Percentiles rank a stretch among this genome's conserved stretches.
These are phyloP conservation scores for Gorsachius goisagi DNA, from an alignment of 2,113 vertebrate species.

Conservation along the genomic window DNA sequence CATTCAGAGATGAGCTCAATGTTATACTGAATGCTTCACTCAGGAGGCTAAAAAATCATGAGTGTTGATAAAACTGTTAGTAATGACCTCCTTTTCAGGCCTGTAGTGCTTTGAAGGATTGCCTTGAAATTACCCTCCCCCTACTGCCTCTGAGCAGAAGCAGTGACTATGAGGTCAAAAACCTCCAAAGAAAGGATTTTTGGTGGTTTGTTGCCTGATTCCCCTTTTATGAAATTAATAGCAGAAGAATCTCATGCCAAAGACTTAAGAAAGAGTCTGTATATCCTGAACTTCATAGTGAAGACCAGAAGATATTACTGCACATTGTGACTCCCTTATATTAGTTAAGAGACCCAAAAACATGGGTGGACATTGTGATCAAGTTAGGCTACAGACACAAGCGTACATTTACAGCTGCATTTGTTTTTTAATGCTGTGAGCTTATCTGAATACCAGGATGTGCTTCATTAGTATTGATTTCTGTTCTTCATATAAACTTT, in stretches of 20 bases:
- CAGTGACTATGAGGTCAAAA: background rate
- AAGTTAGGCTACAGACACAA: background rate
- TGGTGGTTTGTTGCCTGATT: background rate
- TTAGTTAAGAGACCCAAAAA: background rate
- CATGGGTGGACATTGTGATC: background rate
- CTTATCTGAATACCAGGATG: background rate
- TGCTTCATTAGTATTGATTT: background rate
- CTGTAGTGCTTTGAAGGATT: background rate
- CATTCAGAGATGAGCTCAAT: background rate
- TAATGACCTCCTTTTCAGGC: background rate
- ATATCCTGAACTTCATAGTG: background rate
- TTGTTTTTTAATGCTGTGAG: background rate
- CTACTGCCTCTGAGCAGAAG: background rate
- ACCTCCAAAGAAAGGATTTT: background rate
- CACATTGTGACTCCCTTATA: rapidly evolving
- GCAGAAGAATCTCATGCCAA: background rate
- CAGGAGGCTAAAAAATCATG: background rate
- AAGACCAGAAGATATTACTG: background rate
- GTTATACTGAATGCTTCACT: background rate
- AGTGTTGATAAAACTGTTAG: background rate
- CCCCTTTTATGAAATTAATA: background rate
- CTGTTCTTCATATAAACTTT: background rate
- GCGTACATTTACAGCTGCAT: background rate
- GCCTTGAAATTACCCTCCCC: background rate
- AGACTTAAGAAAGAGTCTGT: background rate